Evolutionary conservation across 2,888 invertebrate genomes (phyloP).

Genomic region (Eupithecia abbreviata): DNA sequence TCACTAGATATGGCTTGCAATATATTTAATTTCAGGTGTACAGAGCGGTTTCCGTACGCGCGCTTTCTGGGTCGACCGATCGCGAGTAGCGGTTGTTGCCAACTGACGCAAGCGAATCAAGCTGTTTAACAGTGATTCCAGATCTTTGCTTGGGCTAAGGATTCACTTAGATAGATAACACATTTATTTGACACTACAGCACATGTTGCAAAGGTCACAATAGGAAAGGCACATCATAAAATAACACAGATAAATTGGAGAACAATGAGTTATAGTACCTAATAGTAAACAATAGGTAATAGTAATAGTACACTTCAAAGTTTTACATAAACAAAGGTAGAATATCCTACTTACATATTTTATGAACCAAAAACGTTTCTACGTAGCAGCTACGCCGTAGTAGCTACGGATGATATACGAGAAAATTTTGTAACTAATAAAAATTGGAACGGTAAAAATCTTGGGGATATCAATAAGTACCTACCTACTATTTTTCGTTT

Average conservation of each 20-base stretch:
- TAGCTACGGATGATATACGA: neutral
- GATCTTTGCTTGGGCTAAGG: neutral
- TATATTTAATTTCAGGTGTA: neutral
- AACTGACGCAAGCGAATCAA: slow-evolving; percentile 9
- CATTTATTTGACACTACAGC: too few relatives aligned
- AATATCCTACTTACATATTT: neutral
- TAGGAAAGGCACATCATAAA: too few relatives aligned
- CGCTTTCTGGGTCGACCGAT: slow-evolving; percentile 18
- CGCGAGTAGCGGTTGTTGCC: slow-evolving; percentile 24
- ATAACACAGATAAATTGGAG: too few relatives aligned
- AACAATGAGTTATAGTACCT: too few relatives aligned
- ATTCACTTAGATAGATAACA: neutral
- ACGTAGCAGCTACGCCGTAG: neutral
- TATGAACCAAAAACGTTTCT: neutral
- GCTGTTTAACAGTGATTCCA: slow-evolving; percentile 1
- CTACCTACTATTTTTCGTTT: neutral
- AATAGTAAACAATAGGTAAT: too few relatives aligned
- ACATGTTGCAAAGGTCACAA: too few relatives aligned
- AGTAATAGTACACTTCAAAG: neutral
- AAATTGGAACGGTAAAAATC: neutral
- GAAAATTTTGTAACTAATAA: neutral
- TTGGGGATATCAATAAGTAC: neutral
- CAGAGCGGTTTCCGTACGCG: slow-evolving; percentile 10
- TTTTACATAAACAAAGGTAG: neutral
- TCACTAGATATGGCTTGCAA: slow-evolving; percentile 6